Evolutionary conservation across 1,140 invertebrate species (phyloP), one percentile per base, ranked within the genome.

Genomic region (Drosophila biarmipes): DNA sequence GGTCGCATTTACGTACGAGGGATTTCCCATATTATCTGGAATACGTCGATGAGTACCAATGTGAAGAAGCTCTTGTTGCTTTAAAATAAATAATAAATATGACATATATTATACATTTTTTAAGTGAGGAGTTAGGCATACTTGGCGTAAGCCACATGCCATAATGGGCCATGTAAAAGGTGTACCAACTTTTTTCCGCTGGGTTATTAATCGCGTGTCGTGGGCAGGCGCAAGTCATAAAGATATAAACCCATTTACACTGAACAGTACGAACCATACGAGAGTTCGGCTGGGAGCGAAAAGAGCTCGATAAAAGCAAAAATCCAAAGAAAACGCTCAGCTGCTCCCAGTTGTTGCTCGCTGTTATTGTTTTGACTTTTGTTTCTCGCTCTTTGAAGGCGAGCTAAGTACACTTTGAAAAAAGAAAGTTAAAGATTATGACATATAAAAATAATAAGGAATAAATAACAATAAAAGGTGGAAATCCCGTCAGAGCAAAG

Each of bases 161-260:
- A n/a, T n/a, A n/a, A n/a, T n/a, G n/a, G n/a, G n/a, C n/a, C n/a
- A n/a, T n/a, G n/a, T n/a, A 37, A 37, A 35, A 48, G n/a, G n/a
- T 45, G 4, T 64, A 71, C 69, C 14, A 86, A 82, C 51, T 62
- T 82, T 89, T 87, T 86, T 4, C 21, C 17, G 0, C 29, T 57
- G 42, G 46, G 17, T 55, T 45, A 69, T 38, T 69, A 81, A 87
- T 89, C 74, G 81, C 74, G 68, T 89, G 82, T 78, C 67, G 46
- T 27, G 46, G 46, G 29, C 45, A 45, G 71, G 56, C 62, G 51
- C 56, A 45, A 58, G 69, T 51, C 38, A 86, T 86, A 89, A 86
- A 86, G 78, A 86, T 89, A 86, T 78, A 89, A 86, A 86, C 84
- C 62, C 58, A 80, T 87, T 66, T 77, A 66, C 58, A 52, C 68